Evolutionary conservation across 2,888 invertebrate species (phyloP), one percentile per base, ranked within the genome.

Genomic region (Luffia ferchaultella): DNA sequence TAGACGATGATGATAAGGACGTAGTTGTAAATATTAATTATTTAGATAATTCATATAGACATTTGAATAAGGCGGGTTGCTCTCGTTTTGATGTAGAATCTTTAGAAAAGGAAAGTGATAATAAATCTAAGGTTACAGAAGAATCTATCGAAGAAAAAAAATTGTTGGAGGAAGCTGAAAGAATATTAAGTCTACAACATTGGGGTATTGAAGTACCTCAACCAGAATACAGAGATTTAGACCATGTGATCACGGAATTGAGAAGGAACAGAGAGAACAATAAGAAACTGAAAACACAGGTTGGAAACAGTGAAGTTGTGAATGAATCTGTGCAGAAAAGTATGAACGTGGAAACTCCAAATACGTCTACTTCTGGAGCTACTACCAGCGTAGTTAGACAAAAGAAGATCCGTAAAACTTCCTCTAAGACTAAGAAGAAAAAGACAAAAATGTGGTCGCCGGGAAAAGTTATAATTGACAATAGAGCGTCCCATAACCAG

Each of bases 371-470:
- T n/a, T 45, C 45, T 18, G 45, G 20, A 18, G 19, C 46, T 9
- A 16, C 20, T 2, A 43, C 49, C 15, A 40, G 42, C 2, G 18
- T 20, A 2, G 17, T 15, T 12, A 18, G 17, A 1, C 2, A 20
- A 20, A 16, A 18, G 17, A 41, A 19, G 18, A 46, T 19, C n/a
- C 43, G 43, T 19, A 42, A 16, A n/a, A 44, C n/a, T n/a, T n/a
- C n/a, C 9, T 2, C 18, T 15, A 78, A 77, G 51, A 76, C 58
- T 57, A 80, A 76, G 56, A 74, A 70, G 56, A 76, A 70, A 55
- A 76, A 72, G 55, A 67, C 55, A 49, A 75, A 74, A 45, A 71
- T 72, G 64, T 84, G 83, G 83, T 76, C 82, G 40, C 77, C 77
- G 0, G 73, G 76, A 1, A 68, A 73, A 42, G 79, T 84, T 30